Base-by-base conservation (phyloP, 2,888 invertebrate species). In the Elysia crispata region DNA sequence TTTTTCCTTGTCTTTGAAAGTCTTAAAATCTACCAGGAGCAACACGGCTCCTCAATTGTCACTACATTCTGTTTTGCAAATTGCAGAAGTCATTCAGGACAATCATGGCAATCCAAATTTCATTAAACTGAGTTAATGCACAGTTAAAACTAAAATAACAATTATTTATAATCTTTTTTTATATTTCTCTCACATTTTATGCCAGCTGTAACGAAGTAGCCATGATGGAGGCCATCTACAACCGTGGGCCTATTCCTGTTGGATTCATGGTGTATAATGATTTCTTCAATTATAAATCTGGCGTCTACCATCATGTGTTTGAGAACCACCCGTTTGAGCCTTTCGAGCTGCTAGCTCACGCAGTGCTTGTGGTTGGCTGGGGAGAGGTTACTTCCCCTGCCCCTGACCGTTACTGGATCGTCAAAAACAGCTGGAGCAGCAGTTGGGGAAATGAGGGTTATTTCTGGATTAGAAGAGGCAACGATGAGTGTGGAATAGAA, bases 351-450 rank as follows among this genome's bases (percentile, higher is more conserved):
- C 92, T 92, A 13, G 93, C 93, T 86, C 93, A 93, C 82, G 93
- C 93, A 20, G 93, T 93, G 1, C 87, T 93, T 28, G 80, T 93
- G n/a, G 93, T 93, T 6, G 93, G 93, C 1, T 93, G 93, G 84
- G 93, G 93, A 0, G 87, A 83, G 0, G 92, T 93, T 33, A 20
- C 18, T 0, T 41, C 41, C n/a, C 11, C 30, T 70, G 30, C 87
- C 8, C 91, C 91, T 13, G 86, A 89, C 60, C 89, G 90, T 66
- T 93, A 87, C 83, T 92, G 93, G 91, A 90, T 89, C 23, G 90
- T 92, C 8, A 92, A 92, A 85, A 92, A 92, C 85, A 92, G 91
- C 79, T 93, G 92, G 92, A 91, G 92, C 5, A 79, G 82, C 11
- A 20, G 23, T 0, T 92, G 92, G 92, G 92, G 91, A 41, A 87